These are phyloP conservation scores for Trypoxylon attenuatum DNA, from an alignment of 2,888 invertebrate species.

Conservation along the genomic window DNA sequence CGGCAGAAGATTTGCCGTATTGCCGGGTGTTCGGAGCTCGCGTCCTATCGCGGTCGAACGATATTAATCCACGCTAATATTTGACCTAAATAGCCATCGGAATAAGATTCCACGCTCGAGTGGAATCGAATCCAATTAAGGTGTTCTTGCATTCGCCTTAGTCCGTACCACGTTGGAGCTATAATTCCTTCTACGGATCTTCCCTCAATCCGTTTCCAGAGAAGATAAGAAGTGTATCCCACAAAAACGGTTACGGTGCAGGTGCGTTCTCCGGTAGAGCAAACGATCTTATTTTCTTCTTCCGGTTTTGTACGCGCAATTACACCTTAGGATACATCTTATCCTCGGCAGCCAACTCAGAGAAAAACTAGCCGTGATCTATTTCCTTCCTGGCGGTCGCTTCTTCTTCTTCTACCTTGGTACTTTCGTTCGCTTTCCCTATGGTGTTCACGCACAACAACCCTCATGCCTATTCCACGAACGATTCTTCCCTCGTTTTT, in stretches of 20 bases:
- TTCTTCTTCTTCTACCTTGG: background rate
- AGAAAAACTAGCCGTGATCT: constrained; percentile 36
- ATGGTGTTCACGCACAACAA: background rate
- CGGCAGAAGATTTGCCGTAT: too few species aligned
- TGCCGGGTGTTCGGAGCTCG: too few species aligned
- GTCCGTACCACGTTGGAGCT: background rate
- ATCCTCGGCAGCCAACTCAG: background rate
- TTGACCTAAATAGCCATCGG: background rate
- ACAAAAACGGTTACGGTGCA: constrained; percentile 8
- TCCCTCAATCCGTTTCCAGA: constrained; percentile 20
- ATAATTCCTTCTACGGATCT: constrained; percentile 5
- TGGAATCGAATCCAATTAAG: constrained; percentile 9
- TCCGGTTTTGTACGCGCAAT: constrained; percentile 21
- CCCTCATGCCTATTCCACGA: background rate
- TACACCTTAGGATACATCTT: constrained; percentile 26
- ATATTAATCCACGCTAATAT: background rate
- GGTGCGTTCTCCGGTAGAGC: constrained; percentile 19
- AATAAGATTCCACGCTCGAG: constrained; percentile 1
- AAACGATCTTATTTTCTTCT: constrained; percentile 24
- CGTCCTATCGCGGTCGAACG: background rate
- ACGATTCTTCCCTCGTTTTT: background rate
- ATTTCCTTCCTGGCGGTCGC: constrained; percentile 12
- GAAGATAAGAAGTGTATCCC: background rate
- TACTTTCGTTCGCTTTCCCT: background rate
- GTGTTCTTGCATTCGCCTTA: background rate